Percentiles rank a stretch among this genome's conserved stretches.
These are phyloP conservation scores for Daboia siamensis DNA, from an alignment of 2,113 vertebrate species.

Conservation along the genomic window DNA sequence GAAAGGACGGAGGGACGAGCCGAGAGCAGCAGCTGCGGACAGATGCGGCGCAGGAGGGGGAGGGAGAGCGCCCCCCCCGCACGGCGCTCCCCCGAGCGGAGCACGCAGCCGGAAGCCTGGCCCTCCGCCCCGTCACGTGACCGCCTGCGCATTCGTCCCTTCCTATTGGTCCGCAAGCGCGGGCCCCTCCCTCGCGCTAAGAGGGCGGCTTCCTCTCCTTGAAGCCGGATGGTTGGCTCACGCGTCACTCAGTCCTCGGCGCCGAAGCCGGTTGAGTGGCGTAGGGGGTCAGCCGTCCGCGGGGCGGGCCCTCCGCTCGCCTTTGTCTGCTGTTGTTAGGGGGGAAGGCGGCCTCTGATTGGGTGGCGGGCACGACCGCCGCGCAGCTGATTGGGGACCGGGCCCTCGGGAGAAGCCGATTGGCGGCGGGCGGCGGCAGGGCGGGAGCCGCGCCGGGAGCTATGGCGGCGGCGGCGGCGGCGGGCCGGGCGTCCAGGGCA, in stretches of 20 bases:
- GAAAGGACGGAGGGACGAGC: too few relatives aligned
- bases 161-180: not conserved
- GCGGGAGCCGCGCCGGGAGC: not conserved
- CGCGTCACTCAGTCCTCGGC: not conserved
- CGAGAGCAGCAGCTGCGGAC: too few relatives aligned
- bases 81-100: too few relatives aligned
- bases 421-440: not conserved
- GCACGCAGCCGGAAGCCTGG: not conserved
- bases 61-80: too few relatives aligned
- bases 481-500: not conserved
- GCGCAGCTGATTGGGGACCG: conserved; percentile 1
- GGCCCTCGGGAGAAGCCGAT: not conserved
- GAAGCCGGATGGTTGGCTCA: too few relatives aligned
- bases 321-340: conserved; percentile 56
- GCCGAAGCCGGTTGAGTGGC: fast-evolving
- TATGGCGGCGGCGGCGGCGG: not conserved
- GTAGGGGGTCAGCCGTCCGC: fast-evolving
- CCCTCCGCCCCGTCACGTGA: not conserved
- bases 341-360: conserved; percentile 28
- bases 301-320: not conserved
- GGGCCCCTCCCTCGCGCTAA: too few relatives aligned
- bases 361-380: not conserved
- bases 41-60: too few relatives aligned
- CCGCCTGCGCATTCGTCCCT: not conserved
- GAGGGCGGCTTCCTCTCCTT: too few relatives aligned